These are phyloP conservation scores for Lophura swinhoii DNA, from an alignment of 2,797 vertebrate species.

Conservation along the genomic window DNA sequence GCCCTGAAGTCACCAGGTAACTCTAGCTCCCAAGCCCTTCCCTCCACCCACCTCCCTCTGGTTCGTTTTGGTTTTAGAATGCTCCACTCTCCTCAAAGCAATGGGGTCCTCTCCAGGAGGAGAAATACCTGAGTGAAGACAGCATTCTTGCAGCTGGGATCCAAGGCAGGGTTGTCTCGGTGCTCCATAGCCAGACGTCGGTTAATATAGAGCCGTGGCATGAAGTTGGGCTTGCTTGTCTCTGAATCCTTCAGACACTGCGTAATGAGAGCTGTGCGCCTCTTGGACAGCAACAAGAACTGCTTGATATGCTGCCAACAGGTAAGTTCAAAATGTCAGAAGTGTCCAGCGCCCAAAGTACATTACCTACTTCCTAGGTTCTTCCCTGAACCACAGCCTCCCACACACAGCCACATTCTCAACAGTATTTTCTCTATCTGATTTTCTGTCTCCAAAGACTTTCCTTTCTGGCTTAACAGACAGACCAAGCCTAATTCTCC, in stretches of 20 bases:
- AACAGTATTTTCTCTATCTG: neutral
- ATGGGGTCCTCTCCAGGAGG: neutral
- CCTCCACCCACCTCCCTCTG: neutral
- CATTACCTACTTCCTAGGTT: neutral
- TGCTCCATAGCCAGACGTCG: constrained; percentile 98
- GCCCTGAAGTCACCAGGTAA: neutral
- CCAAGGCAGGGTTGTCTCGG: constrained; percentile 91
- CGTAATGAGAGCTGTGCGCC: constrained; percentile 90
- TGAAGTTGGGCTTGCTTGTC: constrained; percentile 95
- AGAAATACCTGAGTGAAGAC: constrained; percentile 93
- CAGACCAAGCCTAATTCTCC: neutral
- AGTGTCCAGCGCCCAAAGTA: neutral
- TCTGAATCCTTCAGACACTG: constrained; percentile 98
- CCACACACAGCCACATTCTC: neutral
- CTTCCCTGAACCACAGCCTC: neutral
- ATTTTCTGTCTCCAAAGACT: neutral
- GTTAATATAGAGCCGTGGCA: constrained; percentile 98
- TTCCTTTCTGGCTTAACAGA: neutral
- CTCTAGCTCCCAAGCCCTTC: neutral
- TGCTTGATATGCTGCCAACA: constrained; percentile 91
- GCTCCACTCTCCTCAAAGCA: neutral
- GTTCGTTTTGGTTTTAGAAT: neutral
- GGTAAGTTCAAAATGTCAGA: neutral
- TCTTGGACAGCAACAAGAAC: constrained; percentile 94
- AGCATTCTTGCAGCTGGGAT: constrained; percentile 91